phyloP scores from a whole-genome alignment of 2,888 invertebrate genomes.

The Coelogynopora nodosa region DNA sequence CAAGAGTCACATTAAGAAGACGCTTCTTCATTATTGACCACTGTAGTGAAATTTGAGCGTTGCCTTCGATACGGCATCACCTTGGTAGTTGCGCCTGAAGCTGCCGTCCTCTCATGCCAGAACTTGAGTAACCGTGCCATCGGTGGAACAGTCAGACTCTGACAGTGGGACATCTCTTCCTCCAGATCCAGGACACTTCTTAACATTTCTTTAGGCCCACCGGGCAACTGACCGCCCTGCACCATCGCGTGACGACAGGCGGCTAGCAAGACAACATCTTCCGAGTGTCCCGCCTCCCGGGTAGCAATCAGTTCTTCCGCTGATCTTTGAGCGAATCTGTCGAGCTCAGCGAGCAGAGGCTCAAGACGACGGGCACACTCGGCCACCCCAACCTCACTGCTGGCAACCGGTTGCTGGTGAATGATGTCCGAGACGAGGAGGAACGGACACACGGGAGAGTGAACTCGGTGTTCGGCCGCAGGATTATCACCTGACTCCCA shows the following conservation, averaged over 20 bases:
- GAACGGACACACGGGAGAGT: slow-evolving; percentile 1
- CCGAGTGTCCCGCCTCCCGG: not conserved
- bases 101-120: not conserved
- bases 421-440: not conserved
- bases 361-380: not conserved
- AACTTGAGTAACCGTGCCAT: not conserved
- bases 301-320: not conserved
- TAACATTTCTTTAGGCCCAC: not conserved
- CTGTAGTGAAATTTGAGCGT: not conserved
- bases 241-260: not conserved
- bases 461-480: not conserved
- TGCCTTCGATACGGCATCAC: not conserved
- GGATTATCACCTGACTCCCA: not conserved
- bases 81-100: not conserved
- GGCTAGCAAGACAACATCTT: not conserved
- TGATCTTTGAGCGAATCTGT: not conserved
- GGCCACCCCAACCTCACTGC: not conserved
- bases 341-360: not conserved
- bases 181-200: not conserved
- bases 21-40: not conserved
- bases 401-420: not conserved
- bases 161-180: not conserved
- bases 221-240: not conserved
- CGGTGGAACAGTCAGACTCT: not conserved
- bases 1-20: not conserved